Evolutionary conservation across 2,113 vertebrate species (phyloP).

Genomic region (Xiphorhynchus elegans): DNA sequence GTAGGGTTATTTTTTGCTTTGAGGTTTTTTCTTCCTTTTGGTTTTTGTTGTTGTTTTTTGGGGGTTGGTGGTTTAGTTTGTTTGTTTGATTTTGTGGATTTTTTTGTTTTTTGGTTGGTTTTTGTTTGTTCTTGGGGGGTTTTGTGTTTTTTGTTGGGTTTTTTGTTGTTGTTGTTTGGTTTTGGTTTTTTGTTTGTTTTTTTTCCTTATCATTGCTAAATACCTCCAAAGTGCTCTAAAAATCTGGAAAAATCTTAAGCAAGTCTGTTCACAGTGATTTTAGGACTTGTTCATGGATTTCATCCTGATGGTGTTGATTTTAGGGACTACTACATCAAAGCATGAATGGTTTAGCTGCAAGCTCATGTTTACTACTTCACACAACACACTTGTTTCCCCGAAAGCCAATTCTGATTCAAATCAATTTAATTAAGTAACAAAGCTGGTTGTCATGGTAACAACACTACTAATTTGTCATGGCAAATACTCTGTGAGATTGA

Average conservation of each 20-base stretch:
- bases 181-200: neutral
- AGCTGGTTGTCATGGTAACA: conserved; percentile 96
- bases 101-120: neutral
- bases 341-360: conserved; percentile 65
- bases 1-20: neutral
- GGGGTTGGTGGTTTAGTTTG: too few species aligned
- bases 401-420: conserved; percentile 87
- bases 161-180: too few species aligned
- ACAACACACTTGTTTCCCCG: conserved; percentile 69
- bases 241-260: neutral
- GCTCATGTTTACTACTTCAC: conserved; percentile 63
- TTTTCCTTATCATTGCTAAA: neutral
- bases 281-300: conserved; percentile 41
- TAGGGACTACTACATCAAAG: conserved; percentile 42
- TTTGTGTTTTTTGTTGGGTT: too few species aligned
- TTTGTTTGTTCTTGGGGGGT: neutral
- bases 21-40: too few species aligned
- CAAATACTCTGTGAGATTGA: conserved; percentile 88
- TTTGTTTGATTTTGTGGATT: too few species aligned
- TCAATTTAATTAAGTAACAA: conserved; percentile 98
- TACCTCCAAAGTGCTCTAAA: neutral
- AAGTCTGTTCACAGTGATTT: neutral
- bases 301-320: conserved; percentile 40
- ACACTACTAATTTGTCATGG: conserved; percentile 90
- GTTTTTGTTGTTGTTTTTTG: neutral